Base-by-base conservation (phyloP, 2,888 invertebrate species). In the Nomada ferruginata region DNA sequence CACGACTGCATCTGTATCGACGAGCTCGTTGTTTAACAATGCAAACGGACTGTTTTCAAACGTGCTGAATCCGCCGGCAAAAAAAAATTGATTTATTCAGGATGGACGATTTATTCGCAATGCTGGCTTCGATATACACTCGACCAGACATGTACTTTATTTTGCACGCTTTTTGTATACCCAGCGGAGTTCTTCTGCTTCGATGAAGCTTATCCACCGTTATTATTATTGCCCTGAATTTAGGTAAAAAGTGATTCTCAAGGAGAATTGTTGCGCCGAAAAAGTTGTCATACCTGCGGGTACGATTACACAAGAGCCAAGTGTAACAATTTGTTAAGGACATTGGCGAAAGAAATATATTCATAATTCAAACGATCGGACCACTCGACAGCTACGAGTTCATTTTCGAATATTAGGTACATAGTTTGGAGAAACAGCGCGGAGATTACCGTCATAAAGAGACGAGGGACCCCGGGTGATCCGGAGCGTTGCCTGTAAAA, bases 71-170 rank as follows among this genome's bases (percentile, higher is more conserved):
- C 65, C 20, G 53, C 47, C 53, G 76, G 66, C 61, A 82, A 80
- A 79, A 80, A 20, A 80, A 80, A 79, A 68, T 76, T 82, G 71
- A 81, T 82, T 82, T 82, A 82, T 82, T 82, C 82, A 64, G 66
- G 71, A 55, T 26, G 68, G 26, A 57, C 65, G 75, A 81, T 81
- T 70, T 70, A 71, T 75, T 70, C 55, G 47, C 53, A 29, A n/a
- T 63, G 23, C 26, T 13, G 52, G 61, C 61, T 36, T 11, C 64
- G 60, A 42, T 44, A 26, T 66, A 68, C 63, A 36, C 36, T 20
- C 36, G 20, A 36, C 29, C 15, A 29, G 73, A 60, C 61, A 50
- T 23, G 20, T 26, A 18, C 36, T 23, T 26, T 59, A 64, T 72
- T 60, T 76, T 75, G 52, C 44, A 42, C 13, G 63, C 7, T 61